Evolutionary conservation across 1,140 invertebrate genomes (phyloP).

Genomic region (Drosophila neocordata): DNA sequence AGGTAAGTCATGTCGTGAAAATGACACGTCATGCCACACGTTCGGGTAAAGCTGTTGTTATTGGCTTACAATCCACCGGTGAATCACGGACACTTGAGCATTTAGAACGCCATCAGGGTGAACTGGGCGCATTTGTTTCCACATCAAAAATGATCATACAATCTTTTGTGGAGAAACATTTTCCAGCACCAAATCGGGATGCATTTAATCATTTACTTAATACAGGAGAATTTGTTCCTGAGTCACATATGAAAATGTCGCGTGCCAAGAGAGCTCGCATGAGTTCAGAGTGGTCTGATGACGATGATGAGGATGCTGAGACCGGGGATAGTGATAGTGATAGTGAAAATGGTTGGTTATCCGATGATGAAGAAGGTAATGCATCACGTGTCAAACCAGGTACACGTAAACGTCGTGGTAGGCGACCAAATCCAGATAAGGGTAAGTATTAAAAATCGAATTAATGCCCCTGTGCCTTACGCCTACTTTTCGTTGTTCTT

Average conservation of each 20-base stretch:
- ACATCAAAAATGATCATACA: conserved; percentile 98
- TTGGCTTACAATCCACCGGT: conserved; percentile 98
- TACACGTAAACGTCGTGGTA: conserved; percentile 50
- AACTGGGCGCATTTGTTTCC: conserved; percentile 98
- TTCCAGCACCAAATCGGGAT: conserved; percentile 94
- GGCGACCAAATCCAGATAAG: conserved; percentile 85
- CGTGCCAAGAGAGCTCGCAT: conserved; percentile 28
- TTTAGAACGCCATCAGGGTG: conserved; percentile 96
- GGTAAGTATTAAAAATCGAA: too few species aligned
- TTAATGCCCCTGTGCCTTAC: too few species aligned
- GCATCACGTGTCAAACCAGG: conserved; percentile 86
- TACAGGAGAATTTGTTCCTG: conserved; percentile 78
- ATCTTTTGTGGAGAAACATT: conserved; percentile 97
- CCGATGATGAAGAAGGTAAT: conserved; percentile 84
- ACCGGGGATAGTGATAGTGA: conserved; percentile 59
- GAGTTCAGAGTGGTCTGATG: conserved; percentile 43
- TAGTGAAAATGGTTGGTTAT: conserved; percentile 72
- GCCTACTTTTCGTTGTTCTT: too few species aligned
- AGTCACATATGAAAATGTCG: background rate
- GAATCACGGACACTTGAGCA: conserved; percentile 98
- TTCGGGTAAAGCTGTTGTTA: conserved; percentile 98
- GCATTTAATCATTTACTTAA: conserved; percentile 86
- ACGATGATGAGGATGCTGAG: conserved; percentile 53
- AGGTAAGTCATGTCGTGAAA: conserved; percentile 93
- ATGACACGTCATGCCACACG: conserved; percentile 95